Evolutionary conservation across 2,113 vertebrate genomes (phyloP).

Genomic region (Aythya baeri): DNA sequence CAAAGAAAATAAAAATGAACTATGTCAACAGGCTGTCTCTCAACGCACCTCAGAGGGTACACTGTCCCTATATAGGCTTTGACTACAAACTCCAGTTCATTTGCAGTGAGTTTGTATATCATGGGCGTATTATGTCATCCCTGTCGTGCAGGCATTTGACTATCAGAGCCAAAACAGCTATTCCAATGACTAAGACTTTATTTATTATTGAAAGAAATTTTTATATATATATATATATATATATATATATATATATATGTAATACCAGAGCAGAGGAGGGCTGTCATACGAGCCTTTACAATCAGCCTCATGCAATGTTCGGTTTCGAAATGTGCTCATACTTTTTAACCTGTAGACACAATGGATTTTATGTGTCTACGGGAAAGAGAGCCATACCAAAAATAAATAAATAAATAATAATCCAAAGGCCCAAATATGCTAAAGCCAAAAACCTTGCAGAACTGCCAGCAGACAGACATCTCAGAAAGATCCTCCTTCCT

Average conservation of each 20-base stretch:
- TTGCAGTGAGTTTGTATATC: neutral
- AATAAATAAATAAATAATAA: neutral
- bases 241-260: too few species aligned
- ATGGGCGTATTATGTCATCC: neutral
- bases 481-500: neutral
- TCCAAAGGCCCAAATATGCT: neutral
- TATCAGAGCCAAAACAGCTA: neutral
- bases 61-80: accelerated
- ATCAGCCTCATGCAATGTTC: neutral
- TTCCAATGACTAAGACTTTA: neutral
- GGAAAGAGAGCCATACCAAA: neutral
- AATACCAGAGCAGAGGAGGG: neutral
- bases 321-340: neutral
- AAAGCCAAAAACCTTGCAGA: neutral
- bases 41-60: neutral
- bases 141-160: neutral
- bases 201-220: neutral
- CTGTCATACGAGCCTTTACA: neutral
- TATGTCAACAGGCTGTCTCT: neutral
- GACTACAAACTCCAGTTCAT: neutral
- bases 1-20: neutral
- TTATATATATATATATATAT: too few species aligned
- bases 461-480: neutral
- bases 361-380: neutral
- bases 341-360: neutral